Percentiles rank a stretch among this genome's conserved stretches.
Conservation (phyloP, 2,797 vertebrate genomes). For the Xenops minutus region DNA sequence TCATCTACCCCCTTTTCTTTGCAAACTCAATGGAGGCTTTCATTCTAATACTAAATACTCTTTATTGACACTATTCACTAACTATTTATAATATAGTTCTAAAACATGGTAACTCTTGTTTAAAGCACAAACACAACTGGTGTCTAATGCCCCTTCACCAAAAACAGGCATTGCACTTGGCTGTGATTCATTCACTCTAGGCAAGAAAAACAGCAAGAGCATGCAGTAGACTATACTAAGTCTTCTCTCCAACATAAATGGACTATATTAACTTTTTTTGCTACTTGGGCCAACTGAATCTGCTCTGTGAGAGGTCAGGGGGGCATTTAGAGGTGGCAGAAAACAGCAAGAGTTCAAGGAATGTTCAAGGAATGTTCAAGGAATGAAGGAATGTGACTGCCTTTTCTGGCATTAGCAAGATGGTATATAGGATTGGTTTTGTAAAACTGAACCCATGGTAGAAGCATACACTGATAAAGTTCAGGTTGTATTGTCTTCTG, state of each 20-base stretch:
- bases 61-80: background rate
- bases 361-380: background rate
- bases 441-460: background rate
- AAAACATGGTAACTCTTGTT: background rate
- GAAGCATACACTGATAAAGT: background rate
- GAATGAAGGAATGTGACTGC: background rate
- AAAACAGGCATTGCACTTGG: background rate
- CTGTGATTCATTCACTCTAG: background rate
- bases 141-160: background rate
- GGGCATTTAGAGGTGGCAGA: background rate
- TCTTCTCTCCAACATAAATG: background rate
- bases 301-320: background rate
- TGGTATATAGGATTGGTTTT: background rate
- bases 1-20: background rate
- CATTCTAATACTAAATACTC: background rate
- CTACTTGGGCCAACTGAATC: background rate
- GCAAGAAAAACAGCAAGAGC: background rate
- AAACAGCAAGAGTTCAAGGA: background rate
- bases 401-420: background rate
- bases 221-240: rapidly evolving
- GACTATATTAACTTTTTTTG: background rate
- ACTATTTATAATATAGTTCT: background rate
- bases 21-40: background rate
- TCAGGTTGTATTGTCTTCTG: background rate
- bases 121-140: background rate